Evolutionary conservation across 1,140 invertebrate species (phyloP).

Genomic region (Propsilocerus akamusi): DNA sequence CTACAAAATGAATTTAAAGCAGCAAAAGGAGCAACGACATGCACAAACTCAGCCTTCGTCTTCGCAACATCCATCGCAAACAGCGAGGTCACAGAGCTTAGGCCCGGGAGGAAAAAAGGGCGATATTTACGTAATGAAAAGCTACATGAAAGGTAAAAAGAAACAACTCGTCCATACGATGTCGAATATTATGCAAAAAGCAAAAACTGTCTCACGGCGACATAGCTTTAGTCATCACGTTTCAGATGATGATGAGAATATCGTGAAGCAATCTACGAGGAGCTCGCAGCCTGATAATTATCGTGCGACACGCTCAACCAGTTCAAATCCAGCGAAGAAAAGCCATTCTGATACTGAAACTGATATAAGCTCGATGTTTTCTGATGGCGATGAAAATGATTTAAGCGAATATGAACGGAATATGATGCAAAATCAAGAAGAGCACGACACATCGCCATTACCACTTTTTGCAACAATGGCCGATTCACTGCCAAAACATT

Average conservation of each 20-base stretch:
- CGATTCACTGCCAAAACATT: constrained; percentile 1
- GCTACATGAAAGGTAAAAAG: constrained; percentile 4
- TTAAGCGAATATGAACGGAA: constrained; percentile 8
- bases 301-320: constrained; percentile 9
- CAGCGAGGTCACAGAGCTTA: constrained; percentile 8
- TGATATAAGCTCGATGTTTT: constrained; percentile 13
- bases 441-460: not conserved
- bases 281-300: not conserved
- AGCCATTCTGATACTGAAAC: constrained; percentile 15
- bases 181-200: constrained; percentile 19
- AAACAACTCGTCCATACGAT: constrained; percentile 16
- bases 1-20: constrained; percentile 21
- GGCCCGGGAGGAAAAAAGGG: not conserved
- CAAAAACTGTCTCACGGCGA: constrained; percentile 17
- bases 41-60: constrained; percentile 10
- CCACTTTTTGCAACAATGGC: constrained; percentile 15
- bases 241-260: not conserved
- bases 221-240: constrained; percentile 12
- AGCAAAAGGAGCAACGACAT: constrained; percentile 15
- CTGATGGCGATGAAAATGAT: constrained; percentile 14
- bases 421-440: not conserved
- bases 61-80: constrained; percentile 10
- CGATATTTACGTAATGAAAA: constrained; percentile 1
- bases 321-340: not conserved
- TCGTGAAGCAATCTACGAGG: not conserved